phyloP scores from a whole-genome alignment of 1,140 invertebrate species.

The Ceratitis capitata region DNA sequence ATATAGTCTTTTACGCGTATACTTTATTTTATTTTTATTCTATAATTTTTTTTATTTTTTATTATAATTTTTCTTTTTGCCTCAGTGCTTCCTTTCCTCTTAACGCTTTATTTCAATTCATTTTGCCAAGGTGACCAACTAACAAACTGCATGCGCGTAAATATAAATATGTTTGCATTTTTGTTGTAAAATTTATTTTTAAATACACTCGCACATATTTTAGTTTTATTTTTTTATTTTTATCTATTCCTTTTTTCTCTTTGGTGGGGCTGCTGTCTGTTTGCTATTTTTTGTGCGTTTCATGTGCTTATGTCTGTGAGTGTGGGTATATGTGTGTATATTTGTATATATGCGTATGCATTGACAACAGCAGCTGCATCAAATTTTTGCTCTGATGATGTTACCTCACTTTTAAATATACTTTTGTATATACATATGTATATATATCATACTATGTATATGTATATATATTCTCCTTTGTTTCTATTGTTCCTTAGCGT shows the following conservation, averaged over 20 bases:
- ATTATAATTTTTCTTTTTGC: neutral
- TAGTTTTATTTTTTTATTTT: neutral
- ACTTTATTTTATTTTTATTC: neutral
- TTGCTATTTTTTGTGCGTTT: neutral
- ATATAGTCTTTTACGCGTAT: neutral
- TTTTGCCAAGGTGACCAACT: constrained; percentile 39
- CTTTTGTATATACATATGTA: neutral
- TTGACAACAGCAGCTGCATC: neutral
- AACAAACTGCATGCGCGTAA: neutral
- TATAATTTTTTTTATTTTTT: neutral
- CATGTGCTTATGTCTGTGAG: neutral
- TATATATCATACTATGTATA: neutral
- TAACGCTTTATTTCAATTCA: neutral
- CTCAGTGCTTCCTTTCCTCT: too few species aligned
- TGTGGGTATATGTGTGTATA: neutral
- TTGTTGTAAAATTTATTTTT: constrained; percentile 30
- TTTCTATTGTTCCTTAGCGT: constrained; percentile 1
- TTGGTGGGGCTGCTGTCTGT: neutral
- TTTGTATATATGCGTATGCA: neutral
- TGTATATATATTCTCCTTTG: neutral
- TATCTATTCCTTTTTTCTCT: neutral
- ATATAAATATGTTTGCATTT: neutral
- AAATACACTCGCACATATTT: constrained; percentile 25
- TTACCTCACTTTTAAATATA: constrained; percentile 2
- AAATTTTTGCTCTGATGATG: neutral